phyloP scores from a whole-genome alignment of 64 coral and sea anemone species.

The Montipora foliosa region DNA sequence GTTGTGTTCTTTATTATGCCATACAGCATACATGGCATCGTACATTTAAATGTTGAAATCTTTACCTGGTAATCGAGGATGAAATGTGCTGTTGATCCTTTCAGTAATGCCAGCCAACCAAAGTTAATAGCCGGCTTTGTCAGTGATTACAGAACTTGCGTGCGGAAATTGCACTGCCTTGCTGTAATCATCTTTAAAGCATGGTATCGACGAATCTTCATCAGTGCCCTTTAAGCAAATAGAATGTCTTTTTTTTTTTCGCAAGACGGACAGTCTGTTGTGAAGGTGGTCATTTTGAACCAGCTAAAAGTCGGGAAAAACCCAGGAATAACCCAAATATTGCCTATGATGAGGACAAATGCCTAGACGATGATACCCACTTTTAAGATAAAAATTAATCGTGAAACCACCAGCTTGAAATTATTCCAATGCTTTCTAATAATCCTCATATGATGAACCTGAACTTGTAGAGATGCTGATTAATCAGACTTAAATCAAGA shows the following conservation, averaged over 20 bases:
- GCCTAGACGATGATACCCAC: too few relatives aligned
- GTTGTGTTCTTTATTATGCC: constrained; percentile 1
- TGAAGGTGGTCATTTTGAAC: background rate
- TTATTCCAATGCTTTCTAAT: too few relatives aligned
- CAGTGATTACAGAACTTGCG: background rate
- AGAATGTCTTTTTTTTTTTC: background rate
- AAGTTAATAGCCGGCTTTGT: constrained; percentile 22
- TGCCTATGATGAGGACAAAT: too few relatives aligned
- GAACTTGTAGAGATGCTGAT: too few relatives aligned
- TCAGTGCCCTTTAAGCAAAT: background rate
- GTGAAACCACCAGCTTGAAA: too few relatives aligned
- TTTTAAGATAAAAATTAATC: too few relatives aligned
- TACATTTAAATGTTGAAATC: background rate
- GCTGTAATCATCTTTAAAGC: background rate
- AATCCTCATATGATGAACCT: too few relatives aligned
- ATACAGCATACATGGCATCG: background rate
- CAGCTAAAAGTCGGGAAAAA: background rate
- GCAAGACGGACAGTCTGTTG: background rate
- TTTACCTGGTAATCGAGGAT: constrained; percentile 7
- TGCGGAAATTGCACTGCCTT: background rate
- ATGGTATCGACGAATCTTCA: background rate
- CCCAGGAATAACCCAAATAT: too few relatives aligned
- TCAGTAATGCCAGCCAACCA: constrained; percentile 49
- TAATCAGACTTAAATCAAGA: too few relatives aligned
- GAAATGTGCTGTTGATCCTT: background rate